Evolutionary conservation across 2,888 invertebrate species (phyloP).

Genomic region (Physocephala rufipes): DNA sequence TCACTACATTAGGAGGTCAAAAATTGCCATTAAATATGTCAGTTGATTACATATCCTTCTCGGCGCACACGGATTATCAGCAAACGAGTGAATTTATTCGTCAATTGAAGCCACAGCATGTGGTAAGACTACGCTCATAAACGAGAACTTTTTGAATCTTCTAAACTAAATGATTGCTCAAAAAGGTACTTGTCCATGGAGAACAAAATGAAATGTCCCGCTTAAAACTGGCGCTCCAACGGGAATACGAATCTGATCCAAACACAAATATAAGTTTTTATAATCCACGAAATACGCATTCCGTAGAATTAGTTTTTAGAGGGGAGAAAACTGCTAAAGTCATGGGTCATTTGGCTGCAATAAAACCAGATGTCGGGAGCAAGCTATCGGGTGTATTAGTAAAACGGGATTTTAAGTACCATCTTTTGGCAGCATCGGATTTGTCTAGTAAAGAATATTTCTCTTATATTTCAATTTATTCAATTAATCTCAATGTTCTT

Average conservation of each 20-base stretch:
- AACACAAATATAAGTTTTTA: slow-evolving; percentile 86
- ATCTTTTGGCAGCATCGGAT: slow-evolving; percentile 90
- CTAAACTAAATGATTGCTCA: slow-evolving; percentile 52
- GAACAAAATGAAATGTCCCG: slow-evolving; percentile 99
- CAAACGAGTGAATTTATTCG: slow-evolving; percentile 95
- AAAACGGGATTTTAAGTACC: slow-evolving; percentile 98
- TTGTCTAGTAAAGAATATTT: slow-evolving; percentile 73
- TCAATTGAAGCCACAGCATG: slow-evolving; percentile 92
- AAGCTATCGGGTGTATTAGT: slow-evolving; percentile 92
- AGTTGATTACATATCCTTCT: slow-evolving; percentile 99
- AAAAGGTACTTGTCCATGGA: slow-evolving; percentile 81
- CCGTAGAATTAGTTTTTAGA: slow-evolving; percentile 90
- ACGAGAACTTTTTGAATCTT: neutral
- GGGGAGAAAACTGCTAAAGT: slow-evolving; percentile 99
- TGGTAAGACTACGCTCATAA: slow-evolving; percentile 69
- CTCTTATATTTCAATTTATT: neutral
- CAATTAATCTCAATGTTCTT: neutral
- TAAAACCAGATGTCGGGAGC: slow-evolving; percentile 80
- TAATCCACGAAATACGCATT: slow-evolving; percentile 95
- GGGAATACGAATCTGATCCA: slow-evolving; percentile 77
- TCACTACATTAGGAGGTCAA: slow-evolving; percentile 93
- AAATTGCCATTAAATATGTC: slow-evolving; percentile 96
- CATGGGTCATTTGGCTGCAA: slow-evolving; percentile 90
- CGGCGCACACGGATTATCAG: slow-evolving; percentile 84
- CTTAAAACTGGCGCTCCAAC: slow-evolving; percentile 89